Percentiles rank a stretch among this genome's conserved stretches.
These are phyloP conservation scores for Oryzias celebensis DNA, from an alignment of 2,113 vertebrate species.

Conservation along the genomic window DNA sequence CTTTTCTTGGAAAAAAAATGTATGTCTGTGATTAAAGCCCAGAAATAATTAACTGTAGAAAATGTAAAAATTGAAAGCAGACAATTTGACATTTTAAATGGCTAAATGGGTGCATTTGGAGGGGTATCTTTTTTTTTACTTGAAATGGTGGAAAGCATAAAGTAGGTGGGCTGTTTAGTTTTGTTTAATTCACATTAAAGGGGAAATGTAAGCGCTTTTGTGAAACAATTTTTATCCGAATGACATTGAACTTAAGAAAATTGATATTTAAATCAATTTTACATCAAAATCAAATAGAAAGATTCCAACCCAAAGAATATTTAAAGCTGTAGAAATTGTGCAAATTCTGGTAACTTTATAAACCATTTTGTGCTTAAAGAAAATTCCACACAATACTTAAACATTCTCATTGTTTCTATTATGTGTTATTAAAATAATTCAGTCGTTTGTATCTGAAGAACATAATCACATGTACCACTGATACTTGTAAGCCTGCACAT, in stretches of 20 bases:
- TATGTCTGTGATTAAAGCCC: slow-evolving; percentile 10
- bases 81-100: not conserved
- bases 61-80: too few relatives aligned
- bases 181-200: not conserved
- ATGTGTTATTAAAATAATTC: slow-evolving; percentile 9
- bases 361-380: not conserved
- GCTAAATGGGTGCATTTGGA: slow-evolving; percentile 2
- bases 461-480: slow-evolving; percentile 4
- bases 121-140: slow-evolving; percentile 23
- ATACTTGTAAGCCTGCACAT: not conserved
- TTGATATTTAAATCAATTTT: too few relatives aligned
- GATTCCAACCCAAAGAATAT: slow-evolving; percentile 5
- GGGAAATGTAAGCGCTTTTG: not conserved
- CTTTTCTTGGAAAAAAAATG: not conserved
- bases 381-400: slow-evolving; percentile 25
- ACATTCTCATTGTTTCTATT: slow-evolving; percentile 12
- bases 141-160: slow-evolving; percentile 1
- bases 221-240: not conserved
- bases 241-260: not conserved
- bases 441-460: slow-evolving; percentile 5
- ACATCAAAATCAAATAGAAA: not conserved
- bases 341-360: not conserved
- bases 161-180: not conserved
- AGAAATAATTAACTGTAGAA: too few relatives aligned
- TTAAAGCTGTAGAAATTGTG: slow-evolving; percentile 4